A percentile compares a stretch with the other conserved stretches of the same genome.
Conservation (phyloP, 2,888 invertebrate species). For the Monochamus alternatus region DNA sequence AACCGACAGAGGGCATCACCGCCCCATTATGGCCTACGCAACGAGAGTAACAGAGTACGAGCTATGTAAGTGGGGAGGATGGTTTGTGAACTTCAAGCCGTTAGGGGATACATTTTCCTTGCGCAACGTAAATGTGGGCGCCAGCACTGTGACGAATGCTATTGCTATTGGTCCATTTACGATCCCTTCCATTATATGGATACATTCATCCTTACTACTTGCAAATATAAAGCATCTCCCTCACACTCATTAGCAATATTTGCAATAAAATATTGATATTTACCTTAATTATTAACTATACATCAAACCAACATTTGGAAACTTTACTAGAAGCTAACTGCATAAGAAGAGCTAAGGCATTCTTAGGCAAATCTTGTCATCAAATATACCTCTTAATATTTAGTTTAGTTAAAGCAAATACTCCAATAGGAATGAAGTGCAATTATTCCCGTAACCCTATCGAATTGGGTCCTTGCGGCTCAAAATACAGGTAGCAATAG, state of each 20-base stretch:
- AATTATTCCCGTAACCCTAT: slow-evolving; percentile 51
- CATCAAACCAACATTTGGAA: too few species aligned
- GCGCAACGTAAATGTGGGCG: slow-evolving; percentile 70
- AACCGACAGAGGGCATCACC: slow-evolving; percentile 72
- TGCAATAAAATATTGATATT: slow-evolving; percentile 7
- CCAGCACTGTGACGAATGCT: slow-evolving; percentile 75
- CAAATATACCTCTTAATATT: neutral
- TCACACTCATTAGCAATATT: slow-evolving; percentile 40
- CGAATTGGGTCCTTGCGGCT: slow-evolving; percentile 55
- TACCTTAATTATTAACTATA: too few species aligned
- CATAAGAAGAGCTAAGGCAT: neutral
- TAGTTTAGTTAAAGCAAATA: neutral
- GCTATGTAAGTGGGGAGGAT: slow-evolving; percentile 60
- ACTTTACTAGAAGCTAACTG: too few species aligned
- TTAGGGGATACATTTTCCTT: slow-evolving; percentile 68
- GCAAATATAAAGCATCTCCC: slow-evolving; percentile 39
- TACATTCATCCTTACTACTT: slow-evolving; percentile 58
- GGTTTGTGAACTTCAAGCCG: slow-evolving; percentile 61
- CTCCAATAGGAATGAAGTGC: slow-evolving; percentile 33
- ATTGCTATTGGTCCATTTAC: slow-evolving; percentile 76
- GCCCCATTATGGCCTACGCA: slow-evolving; percentile 54
- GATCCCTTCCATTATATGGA: slow-evolving; percentile 67
- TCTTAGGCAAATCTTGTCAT: neutral
- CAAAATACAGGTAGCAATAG: slow-evolving; percentile 69
- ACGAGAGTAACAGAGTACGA: slow-evolving; percentile 60